Evolutionary conservation across 2,888 invertebrate species (phyloP).

Genomic region (Subacronicta megacephala): DNA sequence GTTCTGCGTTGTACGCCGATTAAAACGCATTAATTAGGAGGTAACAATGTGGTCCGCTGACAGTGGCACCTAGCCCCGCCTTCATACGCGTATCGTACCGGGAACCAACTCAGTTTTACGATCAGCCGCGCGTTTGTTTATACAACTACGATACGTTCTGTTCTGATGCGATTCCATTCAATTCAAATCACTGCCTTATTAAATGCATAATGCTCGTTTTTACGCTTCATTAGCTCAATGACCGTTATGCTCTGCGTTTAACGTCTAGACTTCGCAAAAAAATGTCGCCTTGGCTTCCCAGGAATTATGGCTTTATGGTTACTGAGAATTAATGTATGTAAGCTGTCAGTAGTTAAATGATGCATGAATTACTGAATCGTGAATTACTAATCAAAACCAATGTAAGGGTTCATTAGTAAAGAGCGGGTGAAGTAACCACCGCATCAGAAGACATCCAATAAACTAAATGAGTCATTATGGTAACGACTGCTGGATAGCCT

Average conservation of each 20-base stretch:
- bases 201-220: constrained; percentile 53
- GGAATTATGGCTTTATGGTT: constrained; percentile 34
- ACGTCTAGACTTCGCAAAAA: constrained; percentile 23
- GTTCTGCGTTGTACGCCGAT: background rate
- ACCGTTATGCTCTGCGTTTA: constrained; percentile 28
- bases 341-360: background rate
- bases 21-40: constrained; percentile 1
- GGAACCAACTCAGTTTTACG: constrained; percentile 58
- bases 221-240: constrained; percentile 44
- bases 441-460: background rate
- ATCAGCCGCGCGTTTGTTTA: constrained; percentile 61
- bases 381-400: background rate
- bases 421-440: background rate
- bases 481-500: no score
- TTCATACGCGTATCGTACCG: constrained; percentile 49
- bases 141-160: constrained; percentile 56
- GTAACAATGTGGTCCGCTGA: constrained; percentile 25
- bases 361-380: no score
- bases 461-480: no score
- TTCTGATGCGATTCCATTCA: constrained; percentile 56
- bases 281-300: constrained; percentile 18
- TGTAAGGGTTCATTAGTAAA: background rate
- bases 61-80: constrained; percentile 23
- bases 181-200: constrained; percentile 56
- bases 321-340: constrained; percentile 15